These are phyloP conservation scores for Metridium senile DNA, from an alignment of 92 coral and sea anemone genomes.

Conservation along the genomic window DNA sequence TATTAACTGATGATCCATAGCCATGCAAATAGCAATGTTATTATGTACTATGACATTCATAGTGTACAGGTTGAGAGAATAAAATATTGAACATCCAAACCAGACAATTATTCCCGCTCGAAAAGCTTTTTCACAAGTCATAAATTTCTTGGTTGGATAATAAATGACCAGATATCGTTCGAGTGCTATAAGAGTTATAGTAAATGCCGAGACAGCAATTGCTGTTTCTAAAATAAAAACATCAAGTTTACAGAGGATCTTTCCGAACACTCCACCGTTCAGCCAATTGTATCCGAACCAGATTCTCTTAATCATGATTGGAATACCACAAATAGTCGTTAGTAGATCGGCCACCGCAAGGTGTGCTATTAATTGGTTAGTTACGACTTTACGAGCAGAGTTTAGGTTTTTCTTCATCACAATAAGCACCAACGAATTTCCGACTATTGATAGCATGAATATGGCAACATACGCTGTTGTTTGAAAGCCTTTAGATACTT, in stretches of 20 bases:
- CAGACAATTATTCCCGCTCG: conserved; percentile 4
- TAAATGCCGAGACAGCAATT: conserved; percentile 28
- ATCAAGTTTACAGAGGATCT: conserved; percentile 18
- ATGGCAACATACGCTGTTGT: conserved; percentile 21
- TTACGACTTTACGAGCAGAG: conserved; percentile 20
- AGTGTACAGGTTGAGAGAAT: conserved; percentile 27
- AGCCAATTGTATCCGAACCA: conserved; percentile 10
- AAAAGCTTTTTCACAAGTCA: conserved; percentile 7
- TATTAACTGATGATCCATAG: not conserved
- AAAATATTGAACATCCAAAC: conserved; percentile 16
- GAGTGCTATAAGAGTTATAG: conserved; percentile 22
- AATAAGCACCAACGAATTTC: conserved; percentile 23
- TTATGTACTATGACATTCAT: not conserved
- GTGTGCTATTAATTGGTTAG: conserved; percentile 23
- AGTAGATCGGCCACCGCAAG: conserved; percentile 28
- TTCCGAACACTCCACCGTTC: conserved; percentile 15
- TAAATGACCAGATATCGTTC: conserved; percentile 33
- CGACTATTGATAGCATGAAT: conserved; percentile 17
- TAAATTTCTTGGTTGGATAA: conserved; percentile 28
- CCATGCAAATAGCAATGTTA: not conserved
- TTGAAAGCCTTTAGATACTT: not conserved
- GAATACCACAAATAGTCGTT: conserved; percentile 26
- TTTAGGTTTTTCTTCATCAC: conserved; percentile 22
- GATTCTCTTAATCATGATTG: conserved; percentile 27
- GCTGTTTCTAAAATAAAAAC: conserved; percentile 25